These are phyloP conservation scores for Virgularia gustaviana DNA, from an alignment of 92 coral and sea anemone genomes.

Conservation along the genomic window DNA sequence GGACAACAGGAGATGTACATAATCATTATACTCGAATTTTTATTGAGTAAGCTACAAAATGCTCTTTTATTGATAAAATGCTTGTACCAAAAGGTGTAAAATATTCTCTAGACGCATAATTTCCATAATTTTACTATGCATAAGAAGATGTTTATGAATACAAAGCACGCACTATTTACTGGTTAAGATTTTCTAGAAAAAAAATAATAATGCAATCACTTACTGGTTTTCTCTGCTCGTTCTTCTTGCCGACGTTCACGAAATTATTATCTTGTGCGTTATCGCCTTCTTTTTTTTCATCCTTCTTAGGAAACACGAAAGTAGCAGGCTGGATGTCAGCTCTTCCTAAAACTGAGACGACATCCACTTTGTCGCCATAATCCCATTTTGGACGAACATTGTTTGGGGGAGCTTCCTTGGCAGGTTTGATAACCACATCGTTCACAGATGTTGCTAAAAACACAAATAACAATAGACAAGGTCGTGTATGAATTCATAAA, in stretches of 20 bases:
- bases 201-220: too few relatives aligned
- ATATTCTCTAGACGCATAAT: too few relatives aligned
- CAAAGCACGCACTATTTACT: too few relatives aligned
- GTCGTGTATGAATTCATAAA: too few relatives aligned
- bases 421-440: constrained; percentile 82
- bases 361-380: constrained; percentile 71
- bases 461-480: not conserved
- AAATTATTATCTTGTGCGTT: constrained; percentile 56
- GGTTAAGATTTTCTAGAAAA: too few relatives aligned
- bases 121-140: too few relatives aligned
- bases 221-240: constrained; percentile 21
- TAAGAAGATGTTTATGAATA: too few relatives aligned
- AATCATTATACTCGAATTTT: too few relatives aligned
- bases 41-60: too few relatives aligned
- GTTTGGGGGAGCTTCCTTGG: constrained; percentile 42
- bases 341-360: constrained; percentile 77
- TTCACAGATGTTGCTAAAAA: constrained; percentile 69
- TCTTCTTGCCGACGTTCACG: constrained; percentile 28
- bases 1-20: not conserved
- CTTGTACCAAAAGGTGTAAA: too few relatives aligned
- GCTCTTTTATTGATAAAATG: too few relatives aligned
- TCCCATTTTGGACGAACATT: constrained; percentile 79
- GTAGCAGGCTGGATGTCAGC: constrained; percentile 89
- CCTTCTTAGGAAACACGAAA: not conserved
- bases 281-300: constrained; percentile 46